These are phyloP conservation scores for Bryconaethiops microstoma DNA, from an alignment of 2,797 vertebrate genomes.

Conservation along the genomic window DNA sequence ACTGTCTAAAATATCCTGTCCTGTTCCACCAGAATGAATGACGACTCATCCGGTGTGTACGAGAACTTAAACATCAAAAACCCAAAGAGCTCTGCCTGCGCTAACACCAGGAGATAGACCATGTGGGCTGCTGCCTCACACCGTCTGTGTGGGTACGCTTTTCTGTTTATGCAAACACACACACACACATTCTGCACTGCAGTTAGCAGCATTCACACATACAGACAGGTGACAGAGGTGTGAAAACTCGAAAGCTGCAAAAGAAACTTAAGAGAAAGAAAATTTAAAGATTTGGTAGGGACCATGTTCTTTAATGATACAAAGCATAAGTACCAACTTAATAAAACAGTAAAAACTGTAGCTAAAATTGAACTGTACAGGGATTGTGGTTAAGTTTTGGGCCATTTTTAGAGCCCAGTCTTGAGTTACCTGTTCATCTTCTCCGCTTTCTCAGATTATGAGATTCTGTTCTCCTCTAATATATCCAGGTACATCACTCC, in stretches of 20 bases:
- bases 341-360: neutral
- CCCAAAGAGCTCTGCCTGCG: constrained; percentile 80
- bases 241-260: constrained; percentile 11
- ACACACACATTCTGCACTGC: constrained; percentile 1
- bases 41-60: constrained; percentile 85
- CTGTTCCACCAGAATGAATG: constrained; percentile 75
- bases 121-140: constrained; percentile 58
- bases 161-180: constrained; percentile 12
- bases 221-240: constrained; percentile 4
- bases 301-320: neutral
- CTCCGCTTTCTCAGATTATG: too few species aligned
- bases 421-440: too few species aligned
- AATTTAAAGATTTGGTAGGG: neutral
- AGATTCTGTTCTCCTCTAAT: too few species aligned
- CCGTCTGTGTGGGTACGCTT: constrained; percentile 71
- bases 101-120: constrained; percentile 83
- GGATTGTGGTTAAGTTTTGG: too few species aligned
- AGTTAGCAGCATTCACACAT: constrained; percentile 1
- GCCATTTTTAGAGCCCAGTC: too few species aligned
- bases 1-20: constrained; percentile 15
- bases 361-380: too few species aligned
- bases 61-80: constrained; percentile 90
- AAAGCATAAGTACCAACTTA: constrained; percentile 7
- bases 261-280: neutral
- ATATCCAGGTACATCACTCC: too few species aligned